phyloP scores from a whole-genome alignment of 2,113 vertebrate species.

The Tapirus terrestris region DNA sequence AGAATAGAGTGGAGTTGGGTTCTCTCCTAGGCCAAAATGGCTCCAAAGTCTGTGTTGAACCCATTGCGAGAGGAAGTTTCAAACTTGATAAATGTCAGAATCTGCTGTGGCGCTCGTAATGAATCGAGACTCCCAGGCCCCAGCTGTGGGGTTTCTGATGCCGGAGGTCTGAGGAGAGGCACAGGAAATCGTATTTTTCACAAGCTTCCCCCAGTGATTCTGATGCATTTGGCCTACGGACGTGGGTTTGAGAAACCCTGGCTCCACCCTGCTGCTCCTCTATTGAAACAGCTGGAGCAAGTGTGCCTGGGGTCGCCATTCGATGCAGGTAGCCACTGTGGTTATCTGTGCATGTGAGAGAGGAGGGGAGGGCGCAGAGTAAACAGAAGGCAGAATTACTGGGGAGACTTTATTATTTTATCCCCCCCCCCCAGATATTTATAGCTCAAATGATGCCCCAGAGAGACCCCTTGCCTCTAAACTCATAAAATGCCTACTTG shows the following conservation, averaged over 20 bases:
- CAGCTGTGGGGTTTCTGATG: background rate
- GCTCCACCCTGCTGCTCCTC: accelerated
- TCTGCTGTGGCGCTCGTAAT: accelerated
- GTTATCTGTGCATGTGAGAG: background rate
- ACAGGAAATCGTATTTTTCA: accelerated
- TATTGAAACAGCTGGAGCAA: accelerated
- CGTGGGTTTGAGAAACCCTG: background rate
- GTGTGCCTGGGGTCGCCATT: background rate
- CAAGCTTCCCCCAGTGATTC: accelerated
- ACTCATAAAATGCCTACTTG: slow-evolving; percentile 73
- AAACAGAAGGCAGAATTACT: slow-evolving; percentile 11
- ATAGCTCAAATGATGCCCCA: slow-evolving; percentile 58
- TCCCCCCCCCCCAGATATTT: slow-evolving; percentile 60
- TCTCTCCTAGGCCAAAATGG: background rate
- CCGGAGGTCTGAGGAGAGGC: background rate
- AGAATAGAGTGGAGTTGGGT: accelerated
- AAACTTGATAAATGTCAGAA: background rate
- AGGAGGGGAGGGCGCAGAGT: background rate
- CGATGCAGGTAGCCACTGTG: accelerated
- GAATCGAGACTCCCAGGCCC: background rate
- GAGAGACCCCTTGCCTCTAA: slow-evolving; percentile 74
- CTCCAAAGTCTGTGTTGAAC: background rate
- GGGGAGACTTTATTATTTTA: slow-evolving; percentile 57
- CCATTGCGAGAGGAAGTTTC: background rate
- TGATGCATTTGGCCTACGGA: accelerated